Evolutionary conservation across 1,140 invertebrate genomes (phyloP).

Genomic region (Drosophila pachea): DNA sequence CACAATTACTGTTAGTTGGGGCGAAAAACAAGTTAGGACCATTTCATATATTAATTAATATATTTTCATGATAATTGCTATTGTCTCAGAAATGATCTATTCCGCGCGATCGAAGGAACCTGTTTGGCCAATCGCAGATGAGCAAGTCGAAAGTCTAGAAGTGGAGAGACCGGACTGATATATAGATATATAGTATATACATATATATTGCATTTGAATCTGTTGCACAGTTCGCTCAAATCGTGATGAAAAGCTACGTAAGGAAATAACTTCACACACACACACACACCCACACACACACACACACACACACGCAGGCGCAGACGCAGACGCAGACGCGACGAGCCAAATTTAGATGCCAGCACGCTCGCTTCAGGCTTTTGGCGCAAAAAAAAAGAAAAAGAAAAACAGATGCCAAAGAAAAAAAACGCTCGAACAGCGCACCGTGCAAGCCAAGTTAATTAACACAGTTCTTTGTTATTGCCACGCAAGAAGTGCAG

Average conservation of each 20-base stretch:
- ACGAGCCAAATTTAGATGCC: constrained; percentile 14
- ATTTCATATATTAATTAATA: neutral
- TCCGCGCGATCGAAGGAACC: too few species aligned
- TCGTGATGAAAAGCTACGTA: too few species aligned
- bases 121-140: too few species aligned
- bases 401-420: too few species aligned
- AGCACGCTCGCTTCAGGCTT: constrained; percentile 25
- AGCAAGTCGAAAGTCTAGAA: too few species aligned
- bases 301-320: neutral
- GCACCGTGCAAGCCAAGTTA: constrained; percentile 51
- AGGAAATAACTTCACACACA: too few species aligned
- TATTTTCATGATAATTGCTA: neutral
- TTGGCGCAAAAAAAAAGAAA: constrained; percentile 38
- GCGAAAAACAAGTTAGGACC: neutral
- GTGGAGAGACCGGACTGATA: too few species aligned
- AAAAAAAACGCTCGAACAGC: constrained; percentile 8
- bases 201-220: neutral
- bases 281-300: neutral
- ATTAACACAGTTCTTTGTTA: constrained; percentile 72
- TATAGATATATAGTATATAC: neutral
- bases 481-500: constrained; percentile 43
- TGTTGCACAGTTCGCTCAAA: neutral
- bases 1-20: too few species aligned
- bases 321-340: too few species aligned
- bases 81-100: neutral